Conservation (phyloP, 1,140 invertebrate species). For the Calliopsis andreniformis region DNA sequence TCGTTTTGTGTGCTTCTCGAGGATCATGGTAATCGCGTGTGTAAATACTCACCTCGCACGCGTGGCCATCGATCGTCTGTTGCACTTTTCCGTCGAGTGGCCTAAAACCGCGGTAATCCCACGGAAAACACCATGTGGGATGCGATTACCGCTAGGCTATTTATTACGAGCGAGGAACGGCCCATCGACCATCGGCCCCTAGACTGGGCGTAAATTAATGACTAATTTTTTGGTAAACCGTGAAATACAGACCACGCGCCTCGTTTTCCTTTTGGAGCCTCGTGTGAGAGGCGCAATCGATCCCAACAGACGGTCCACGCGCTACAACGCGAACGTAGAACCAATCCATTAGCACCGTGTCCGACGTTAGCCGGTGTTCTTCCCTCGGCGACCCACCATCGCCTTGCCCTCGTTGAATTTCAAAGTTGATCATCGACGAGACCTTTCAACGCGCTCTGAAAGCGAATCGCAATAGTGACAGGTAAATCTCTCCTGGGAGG, state of each 20-base stretch:
- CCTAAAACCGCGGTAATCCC: constrained; percentile 51
- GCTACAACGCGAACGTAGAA: constrained; percentile 66
- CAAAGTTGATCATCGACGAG: not conserved
- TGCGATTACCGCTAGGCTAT: constrained; percentile 56
- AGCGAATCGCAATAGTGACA: not conserved
- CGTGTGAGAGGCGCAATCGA: constrained; percentile 42
- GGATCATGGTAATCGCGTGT: not conserved
- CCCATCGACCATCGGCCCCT: constrained; percentile 46
- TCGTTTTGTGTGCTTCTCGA: too few species aligned
- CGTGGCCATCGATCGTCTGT: constrained; percentile 15
- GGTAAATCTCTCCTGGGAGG: not conserved
- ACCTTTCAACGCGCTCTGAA: not conserved
- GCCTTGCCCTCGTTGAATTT: not conserved
- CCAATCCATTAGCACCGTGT: constrained; percentile 75
- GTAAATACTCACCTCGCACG: constrained; percentile 4
- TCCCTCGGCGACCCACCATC: not conserved
- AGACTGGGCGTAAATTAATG: constrained; percentile 75
- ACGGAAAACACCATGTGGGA: constrained; percentile 70
- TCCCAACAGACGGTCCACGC: constrained; percentile 77
- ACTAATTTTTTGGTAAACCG: constrained; percentile 77
- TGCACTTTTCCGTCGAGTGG: not conserved
- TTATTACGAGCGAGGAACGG: constrained; percentile 64
- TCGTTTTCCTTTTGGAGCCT: constrained; percentile 57
- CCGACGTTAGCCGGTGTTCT: constrained; percentile 50
- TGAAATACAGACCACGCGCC: constrained; percentile 75